Evolutionary conservation across 2,113 vertebrate genomes (phyloP), one percentile per base, ranked within the genome.

Genomic region (Epinephelus cyanopodus): DNA sequence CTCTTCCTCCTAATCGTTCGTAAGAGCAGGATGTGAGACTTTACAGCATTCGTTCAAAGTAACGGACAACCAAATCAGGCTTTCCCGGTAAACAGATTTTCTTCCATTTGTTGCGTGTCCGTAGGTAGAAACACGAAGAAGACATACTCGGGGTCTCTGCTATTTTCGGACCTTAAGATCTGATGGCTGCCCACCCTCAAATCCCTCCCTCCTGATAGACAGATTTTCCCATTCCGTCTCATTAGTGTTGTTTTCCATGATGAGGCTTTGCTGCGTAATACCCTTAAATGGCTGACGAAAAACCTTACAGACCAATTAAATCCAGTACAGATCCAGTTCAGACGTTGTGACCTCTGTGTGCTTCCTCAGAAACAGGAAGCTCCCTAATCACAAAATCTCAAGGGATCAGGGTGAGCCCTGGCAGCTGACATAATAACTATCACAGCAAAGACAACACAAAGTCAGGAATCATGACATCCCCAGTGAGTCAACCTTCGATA

Each of bases 301-400:
- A 61, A 50, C 42, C 67, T 23, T 58, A 10, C 14, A 48, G 48
- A 80, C 53, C 23, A 63, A 71, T 57, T 72, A 60, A 64, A 78
- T 58, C 50, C 76, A 74, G 60, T 45, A 74, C 52, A 50, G 42
- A 67, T 48, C 82, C 57, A 83, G 47, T 58, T 71, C 8, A 50
- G 23, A 67, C 37, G 18, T 42, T 29, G 1, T 50, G 58, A 77
- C 19, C 33, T 61, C n/a, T 29, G 1, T 3, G 13, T 57, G 37
- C 33, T 45, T 45, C 52, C 54, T 21, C 19, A 9, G 39, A 18
- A 33, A 67, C 61, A 73, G 42, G 64, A 77, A 42, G 37, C 58
- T 67, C 37, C 6, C 8, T 85, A 81, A 85, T 53, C 54, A 14
- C 66, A 69, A 45, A 64, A 69, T 68, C 71, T 73, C 48, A 1